Base-by-base conservation (phyloP, 2,797 vertebrate genomes). In the Salarias fasciatus region DNA sequence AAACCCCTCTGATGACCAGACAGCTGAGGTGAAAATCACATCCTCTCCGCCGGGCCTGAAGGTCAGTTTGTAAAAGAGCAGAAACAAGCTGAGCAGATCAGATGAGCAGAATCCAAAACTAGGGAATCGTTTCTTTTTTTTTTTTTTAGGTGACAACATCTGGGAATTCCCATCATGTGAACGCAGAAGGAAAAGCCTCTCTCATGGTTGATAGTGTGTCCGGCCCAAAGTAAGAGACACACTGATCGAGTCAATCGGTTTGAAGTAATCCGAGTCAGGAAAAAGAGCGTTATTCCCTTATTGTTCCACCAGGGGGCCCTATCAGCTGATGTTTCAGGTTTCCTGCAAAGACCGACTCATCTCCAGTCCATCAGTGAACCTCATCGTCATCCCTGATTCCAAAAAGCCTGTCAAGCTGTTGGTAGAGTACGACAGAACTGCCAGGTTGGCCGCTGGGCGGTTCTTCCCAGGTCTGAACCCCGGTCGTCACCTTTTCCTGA, bases 351-450 rank as follows among this genome's bases (percentile, higher is more conserved):
- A 77, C 40, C 93, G 52, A 1, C 13, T 47, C 3, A 88, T 98
- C 70, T 75, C 86, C 24, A 92, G 95, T 65, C 92, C 92, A 30
- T 12, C 76, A 41, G 87, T 99, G 60, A 93, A 77, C 31, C 71
- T 99, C 52, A 95, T 89, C 14, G 83, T 98, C 71, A 72, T 95
- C 57, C 93, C 95, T 45, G 93, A 98, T 80, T 93, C 95, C 42
- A 94, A 92, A 63, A 95, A 94, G 77, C 95, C 96, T 1, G 72
- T 93, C 52, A 11, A 52, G 47, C 86, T 98, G 54, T 79, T 76
- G 9, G 92, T 96, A 53, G 86, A 93, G 49, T 97, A 94, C 28
- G 88, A 96, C 71, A 86, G 37, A 46, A 67, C 35, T 8, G 72
- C 79, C 48, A 73, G 29, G 57, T 93, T 94, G 77, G 67, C 59